Base-by-base conservation (phyloP, 2,888 invertebrate genomes). In the Lasioglossum malachurum region DNA sequence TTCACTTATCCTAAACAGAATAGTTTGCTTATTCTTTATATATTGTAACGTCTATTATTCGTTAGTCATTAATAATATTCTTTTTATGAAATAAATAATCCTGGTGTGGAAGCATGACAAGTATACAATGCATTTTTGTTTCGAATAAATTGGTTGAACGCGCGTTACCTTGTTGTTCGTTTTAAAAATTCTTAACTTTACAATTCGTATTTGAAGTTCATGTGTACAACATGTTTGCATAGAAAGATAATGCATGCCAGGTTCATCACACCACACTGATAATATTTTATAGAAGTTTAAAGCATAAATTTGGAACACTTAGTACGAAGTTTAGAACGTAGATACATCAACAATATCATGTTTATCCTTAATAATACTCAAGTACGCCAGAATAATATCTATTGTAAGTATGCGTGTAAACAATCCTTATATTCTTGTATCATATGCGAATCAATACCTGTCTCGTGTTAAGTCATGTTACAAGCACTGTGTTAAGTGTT, bases 301-400 rank as follows among this genome's bases (percentile, higher is more conserved):
- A 83, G 57, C 75, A 82, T 73, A 35, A 78, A 82, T 80, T 80
- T 82, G 46, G 35, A 78, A 81, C 78, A 85, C 77, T 84, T 82
- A 74, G 38, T 86, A 83, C 72, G 69, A 84, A 76, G 76, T 89
- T 84, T 78, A 69, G 49, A 82, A 83, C 79, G 78, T 71, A 77
- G 57, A 78, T 69, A 71, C 75, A 75, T 75, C 78, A 86, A 84
- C 78, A 86, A 78, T 83, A 78, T 78, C 71, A 75, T 85, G 74
- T 76, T 79, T 80, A 74, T 75, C 60, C 82, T 84, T 88, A 83
- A 72, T 80, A 72, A 84, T 86, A 88, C 64, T 82, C 88, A 88
- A 88, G 86, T 89, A 88, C 88, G 81, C 72, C 49, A 77, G 64
- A 44, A 79, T 84, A 88, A 88, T 84, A 89, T 80, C 86, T 86